Conservation (phyloP, 2,888 invertebrate genomes). For the Orthosia gothica region DNA sequence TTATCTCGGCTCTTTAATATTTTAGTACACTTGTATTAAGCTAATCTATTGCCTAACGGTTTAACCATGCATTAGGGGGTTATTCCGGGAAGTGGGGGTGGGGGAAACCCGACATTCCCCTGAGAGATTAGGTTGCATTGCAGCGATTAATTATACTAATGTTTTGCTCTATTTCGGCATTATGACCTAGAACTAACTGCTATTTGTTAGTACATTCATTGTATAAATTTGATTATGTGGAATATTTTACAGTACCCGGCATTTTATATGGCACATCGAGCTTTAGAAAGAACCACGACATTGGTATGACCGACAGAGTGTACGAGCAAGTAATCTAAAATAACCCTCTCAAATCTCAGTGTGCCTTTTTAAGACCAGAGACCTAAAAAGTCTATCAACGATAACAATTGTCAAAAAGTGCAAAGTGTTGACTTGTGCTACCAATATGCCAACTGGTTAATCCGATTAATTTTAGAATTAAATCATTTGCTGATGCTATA, state of each 20-base stretch:
- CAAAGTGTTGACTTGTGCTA: too few relatives aligned
- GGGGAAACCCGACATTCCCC: conserved; percentile 41
- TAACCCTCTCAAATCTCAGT: too few relatives aligned
- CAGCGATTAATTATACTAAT: conserved; percentile 59
- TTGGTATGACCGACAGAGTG: too few relatives aligned
- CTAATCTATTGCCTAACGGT: conserved; percentile 53
- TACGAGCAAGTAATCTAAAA: too few relatives aligned
- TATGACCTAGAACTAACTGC: conserved; percentile 34
- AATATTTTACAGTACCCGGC: not conserved
- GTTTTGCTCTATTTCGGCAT: conserved; percentile 51
- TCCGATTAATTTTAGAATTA: too few relatives aligned
- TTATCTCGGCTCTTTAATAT: conserved; percentile 56
- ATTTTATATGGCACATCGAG: not conserved
- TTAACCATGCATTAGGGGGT: conserved; percentile 56
- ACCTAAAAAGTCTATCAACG: too few relatives aligned
- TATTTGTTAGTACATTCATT: not conserved
- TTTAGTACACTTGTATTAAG: conserved; percentile 45
- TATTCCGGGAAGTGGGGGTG: conserved; percentile 33
- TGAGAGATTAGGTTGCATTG: conserved; percentile 60
- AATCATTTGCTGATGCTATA: too few relatives aligned
- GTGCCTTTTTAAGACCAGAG: too few relatives aligned
- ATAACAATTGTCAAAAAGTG: too few relatives aligned
- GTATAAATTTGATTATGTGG: not conserved
- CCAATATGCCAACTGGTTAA: too few relatives aligned
- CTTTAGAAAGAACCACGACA: too few relatives aligned